Conservation (phyloP, 2,888 invertebrate genomes). For the Apoda limacodes region DNA sequence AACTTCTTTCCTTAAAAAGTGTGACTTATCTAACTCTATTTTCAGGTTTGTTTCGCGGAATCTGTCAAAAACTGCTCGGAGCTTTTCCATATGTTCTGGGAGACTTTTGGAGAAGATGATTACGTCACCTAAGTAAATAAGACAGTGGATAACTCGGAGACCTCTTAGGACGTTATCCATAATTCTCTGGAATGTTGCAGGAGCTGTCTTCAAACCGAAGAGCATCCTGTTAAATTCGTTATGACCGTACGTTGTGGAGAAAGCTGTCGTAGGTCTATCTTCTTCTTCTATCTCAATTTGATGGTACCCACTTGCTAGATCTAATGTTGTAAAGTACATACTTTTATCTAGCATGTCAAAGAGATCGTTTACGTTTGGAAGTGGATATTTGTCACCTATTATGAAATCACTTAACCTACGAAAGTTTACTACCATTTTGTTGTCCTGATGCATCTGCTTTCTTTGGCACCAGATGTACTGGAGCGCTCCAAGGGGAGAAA, state of each 20-base stretch:
- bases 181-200: conserved; percentile 19
- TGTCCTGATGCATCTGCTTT: conserved; percentile 19
- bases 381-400: conserved; percentile 21
- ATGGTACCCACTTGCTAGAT: conserved; percentile 14
- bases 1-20: conserved; percentile 23
- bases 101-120: conserved; percentile 24
- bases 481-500: conserved; percentile 18
- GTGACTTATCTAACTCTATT: conserved; percentile 20
- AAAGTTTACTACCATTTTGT: conserved; percentile 16
- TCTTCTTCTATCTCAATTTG: no score
- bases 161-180: conserved; percentile 21
- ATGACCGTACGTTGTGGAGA: conserved; percentile 15
- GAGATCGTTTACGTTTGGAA: no score
- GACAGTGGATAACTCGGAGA: conserved; percentile 19
- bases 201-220: no score
- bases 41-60: conserved; percentile 20
- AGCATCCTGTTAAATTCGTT: conserved; percentile 18
- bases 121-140: conserved; percentile 28
- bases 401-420: conserved; percentile 21
- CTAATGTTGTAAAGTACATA: conserved; percentile 22
- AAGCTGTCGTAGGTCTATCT: conserved; percentile 17
- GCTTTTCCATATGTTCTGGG: conserved; percentile 20
- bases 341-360: no score
- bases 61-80: conserved; percentile 19
- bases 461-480: conserved; percentile 22